Conservation (phyloP, 2,888 invertebrate genomes). For the Halictus ligatus region DNA sequence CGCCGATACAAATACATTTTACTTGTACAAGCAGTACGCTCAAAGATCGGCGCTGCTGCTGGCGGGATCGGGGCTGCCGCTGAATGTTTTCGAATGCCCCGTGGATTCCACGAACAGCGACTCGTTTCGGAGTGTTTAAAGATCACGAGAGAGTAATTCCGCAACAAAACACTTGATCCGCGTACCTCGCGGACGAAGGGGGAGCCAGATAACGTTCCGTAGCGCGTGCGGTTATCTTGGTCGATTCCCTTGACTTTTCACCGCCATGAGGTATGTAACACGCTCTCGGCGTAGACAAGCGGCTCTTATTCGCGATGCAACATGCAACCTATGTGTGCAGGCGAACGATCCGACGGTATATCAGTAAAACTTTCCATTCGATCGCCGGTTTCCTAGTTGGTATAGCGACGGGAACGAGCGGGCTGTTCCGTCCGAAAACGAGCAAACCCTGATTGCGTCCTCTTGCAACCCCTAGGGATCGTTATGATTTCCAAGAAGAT, state of each 20-base stretch:
- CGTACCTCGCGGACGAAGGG: slow-evolving; percentile 48
- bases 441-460: neutral
- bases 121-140: slow-evolving; percentile 9
- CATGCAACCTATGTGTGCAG: slow-evolving; percentile 23
- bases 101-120: neutral
- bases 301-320: slow-evolving; percentile 46
- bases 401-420: slow-evolving; percentile 27
- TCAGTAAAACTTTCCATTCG: slow-evolving; percentile 51
- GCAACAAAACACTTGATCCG: slow-evolving; percentile 41
- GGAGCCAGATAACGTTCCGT: slow-evolving; percentile 58
- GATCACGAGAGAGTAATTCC: slow-evolving; percentile 27
- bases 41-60: neutral
- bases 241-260: slow-evolving; percentile 69
- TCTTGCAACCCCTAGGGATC: neutral
- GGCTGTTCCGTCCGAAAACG: neutral
- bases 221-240: slow-evolving; percentile 59
- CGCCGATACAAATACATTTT: no score
- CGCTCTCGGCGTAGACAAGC: slow-evolving; percentile 31
- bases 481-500: neutral
- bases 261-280: slow-evolving; percentile 56
- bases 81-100: neutral
- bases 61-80: neutral
- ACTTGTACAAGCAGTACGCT: no score
- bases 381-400: slow-evolving; percentile 4
- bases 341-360: slow-evolving; percentile 28